Base-by-base conservation (phyloP, 2,797 vertebrate species). In the Trachops cirrhosus region DNA sequence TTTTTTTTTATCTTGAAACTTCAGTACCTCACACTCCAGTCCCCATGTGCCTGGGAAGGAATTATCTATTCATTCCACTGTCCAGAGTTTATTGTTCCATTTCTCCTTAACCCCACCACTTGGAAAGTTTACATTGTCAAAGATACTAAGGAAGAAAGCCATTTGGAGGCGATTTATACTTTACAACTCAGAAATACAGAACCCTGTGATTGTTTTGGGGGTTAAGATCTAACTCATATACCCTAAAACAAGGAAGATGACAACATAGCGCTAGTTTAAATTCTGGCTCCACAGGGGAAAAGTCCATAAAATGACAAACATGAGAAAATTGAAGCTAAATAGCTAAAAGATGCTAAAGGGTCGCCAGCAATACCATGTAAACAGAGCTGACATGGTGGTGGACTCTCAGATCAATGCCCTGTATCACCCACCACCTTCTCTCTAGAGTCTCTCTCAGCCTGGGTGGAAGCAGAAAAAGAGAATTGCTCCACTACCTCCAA, bases 181-280 rank as follows among this genome's bases (percentile, higher is more conserved):
- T 88, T 52, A 85, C 32, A 86, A 52, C 62, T 71, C 57, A 86
- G n/a, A 82, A 86, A 7, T 88, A 34, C 37, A 89, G 22, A 29
- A 67, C 0, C 6, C 10, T 73, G 37, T 64, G 48, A 48, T 80
- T 87, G 41, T 9, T 70, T 89, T 57, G 41, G 2, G 9, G 16
- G 9, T 89, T 74, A 91, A 90, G 73, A 84, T 68, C 21, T 37
- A 85, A 83, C 3, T n/a, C 48, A 7, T 59, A 87, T 24, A 10
- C 41, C 59, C 26, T 34, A 84, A 26, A 89, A 85, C 83, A 93
- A 82, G 15, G 73, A 93, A 59, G 67, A 67, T 8, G 3, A 71
- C 32, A 80, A 70, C 11, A 54, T 3, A 14, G 34, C 22, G 3
- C 85, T 44, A 74, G 29, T 80, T 95, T 54, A 84, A 94, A 89